A percentile compares a stretch with the other conserved stretches of the same genome.
Conservation (phyloP, 2,888 invertebrate species). For the Taenaris catops region DNA sequence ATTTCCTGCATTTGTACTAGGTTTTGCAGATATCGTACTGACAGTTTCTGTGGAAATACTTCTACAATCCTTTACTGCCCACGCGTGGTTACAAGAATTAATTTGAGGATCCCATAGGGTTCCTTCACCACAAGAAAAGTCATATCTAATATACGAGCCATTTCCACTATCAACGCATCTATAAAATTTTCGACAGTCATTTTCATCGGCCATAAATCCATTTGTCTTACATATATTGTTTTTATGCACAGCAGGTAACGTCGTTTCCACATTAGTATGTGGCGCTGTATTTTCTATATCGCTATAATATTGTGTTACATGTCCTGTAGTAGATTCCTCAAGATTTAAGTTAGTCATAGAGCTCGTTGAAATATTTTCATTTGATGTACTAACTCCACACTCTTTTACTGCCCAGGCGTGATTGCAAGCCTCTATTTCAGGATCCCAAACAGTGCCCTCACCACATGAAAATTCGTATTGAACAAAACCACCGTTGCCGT, state of each 20-base stretch:
- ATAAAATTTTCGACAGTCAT: constrained; percentile 84
- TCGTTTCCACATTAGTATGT: no score
- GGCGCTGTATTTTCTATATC: constrained; percentile 7
- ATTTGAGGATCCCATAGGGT: constrained; percentile 81
- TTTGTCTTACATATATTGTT: constrained; percentile 35
- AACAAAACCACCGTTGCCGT: constrained; percentile 78
- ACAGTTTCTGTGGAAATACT: constrained; percentile 13
- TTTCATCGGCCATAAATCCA: constrained; percentile 79
- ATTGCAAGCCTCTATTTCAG: constrained; percentile 76
- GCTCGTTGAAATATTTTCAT: constrained; percentile 13
- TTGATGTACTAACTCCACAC: constrained; percentile 17
- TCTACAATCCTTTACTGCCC: constrained; percentile 51
- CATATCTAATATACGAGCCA: constrained; percentile 66
- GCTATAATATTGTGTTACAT: constrained; percentile 7
- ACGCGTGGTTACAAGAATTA: constrained; percentile 79
- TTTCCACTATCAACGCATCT: constrained; percentile 80
- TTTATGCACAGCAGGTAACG: background rate
- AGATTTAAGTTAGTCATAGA: constrained; percentile 5
- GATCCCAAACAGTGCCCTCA: constrained; percentile 83
- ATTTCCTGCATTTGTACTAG: constrained; percentile 10
- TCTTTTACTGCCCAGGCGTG: constrained; percentile 55
- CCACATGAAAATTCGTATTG: constrained; percentile 83
- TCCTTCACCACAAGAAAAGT: constrained; percentile 79
- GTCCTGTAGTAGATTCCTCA: constrained; percentile 5
- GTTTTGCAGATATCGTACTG: constrained; percentile 16